Percentiles rank a stretch among this genome's conserved stretches.
phyloP scores from a whole-genome alignment of 2,888 invertebrate genomes.

The Neelides folsomi region DNA sequence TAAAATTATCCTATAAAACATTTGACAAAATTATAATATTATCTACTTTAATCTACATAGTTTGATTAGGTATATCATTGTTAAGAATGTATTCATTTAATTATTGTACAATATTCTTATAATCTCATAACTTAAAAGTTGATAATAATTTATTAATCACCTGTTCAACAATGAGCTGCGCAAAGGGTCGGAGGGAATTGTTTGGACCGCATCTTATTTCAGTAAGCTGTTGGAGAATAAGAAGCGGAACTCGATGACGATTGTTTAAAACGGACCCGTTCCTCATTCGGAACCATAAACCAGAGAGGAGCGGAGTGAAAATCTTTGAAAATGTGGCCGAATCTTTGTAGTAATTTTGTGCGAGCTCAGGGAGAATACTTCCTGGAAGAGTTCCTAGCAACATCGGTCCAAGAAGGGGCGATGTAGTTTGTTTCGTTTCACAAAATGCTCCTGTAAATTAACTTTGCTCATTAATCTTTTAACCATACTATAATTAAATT shows the following conservation, averaged over 20 bases:
- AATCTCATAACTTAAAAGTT: no score
- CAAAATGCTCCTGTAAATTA: slow-evolving; percentile 21
- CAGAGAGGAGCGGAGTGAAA: slow-evolving; percentile 55
- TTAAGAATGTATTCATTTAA: no score
- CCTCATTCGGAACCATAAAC: slow-evolving; percentile 54
- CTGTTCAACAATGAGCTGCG: slow-evolving; percentile 50
- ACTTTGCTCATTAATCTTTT: not conserved
- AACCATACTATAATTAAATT: no score
- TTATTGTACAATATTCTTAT: no score
- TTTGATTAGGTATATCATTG: no score
- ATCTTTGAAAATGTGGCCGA: slow-evolving; percentile 47
- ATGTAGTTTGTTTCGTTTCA: slow-evolving; percentile 36
- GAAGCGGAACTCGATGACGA: slow-evolving; percentile 52
- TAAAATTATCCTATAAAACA: slow-evolving; percentile 56
- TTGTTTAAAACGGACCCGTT: slow-evolving; percentile 56
- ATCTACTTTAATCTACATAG: no score
- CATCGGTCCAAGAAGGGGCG: slow-evolving; percentile 55
- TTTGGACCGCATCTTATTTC: slow-evolving; percentile 58
- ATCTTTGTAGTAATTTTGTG: slow-evolving; percentile 50
- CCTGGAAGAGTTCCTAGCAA: slow-evolving; percentile 57
- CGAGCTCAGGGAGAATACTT: slow-evolving; percentile 52
- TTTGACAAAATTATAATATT: no score
- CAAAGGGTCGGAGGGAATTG: slow-evolving; percentile 61
- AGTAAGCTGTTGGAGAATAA: slow-evolving; percentile 63
- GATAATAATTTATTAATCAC: slow-evolving; percentile 37